Percentiles rank a stretch among this genome's conserved stretches.
Conservation (phyloP, 2,797 vertebrate species). For the Gambusia yucatana region DNA sequence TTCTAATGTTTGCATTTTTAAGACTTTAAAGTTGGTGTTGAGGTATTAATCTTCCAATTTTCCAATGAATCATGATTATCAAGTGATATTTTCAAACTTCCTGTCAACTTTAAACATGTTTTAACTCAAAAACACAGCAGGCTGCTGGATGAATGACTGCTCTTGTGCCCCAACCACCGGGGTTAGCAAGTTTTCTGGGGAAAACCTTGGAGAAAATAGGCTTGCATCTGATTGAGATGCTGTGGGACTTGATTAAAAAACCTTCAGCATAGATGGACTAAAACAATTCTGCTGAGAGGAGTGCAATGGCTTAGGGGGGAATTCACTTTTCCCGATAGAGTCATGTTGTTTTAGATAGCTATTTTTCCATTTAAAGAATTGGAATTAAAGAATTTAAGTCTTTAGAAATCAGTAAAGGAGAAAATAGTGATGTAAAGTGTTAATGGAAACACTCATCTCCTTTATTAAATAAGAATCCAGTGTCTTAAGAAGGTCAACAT, state of each 20-base stretch:
- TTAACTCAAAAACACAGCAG: no score
- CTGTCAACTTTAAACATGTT: no score
- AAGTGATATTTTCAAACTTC: no score
- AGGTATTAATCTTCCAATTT: no score
- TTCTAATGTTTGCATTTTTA: no score
- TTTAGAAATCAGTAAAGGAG: background rate
- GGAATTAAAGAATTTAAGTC: background rate
- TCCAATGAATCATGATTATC: no score
- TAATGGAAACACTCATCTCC: background rate
- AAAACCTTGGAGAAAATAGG: background rate
- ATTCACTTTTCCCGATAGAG: background rate
- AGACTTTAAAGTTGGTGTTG: no score
- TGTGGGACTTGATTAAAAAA: background rate
- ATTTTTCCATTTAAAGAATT: background rate
- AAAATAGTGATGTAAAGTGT: background rate
- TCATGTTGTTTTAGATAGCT: background rate
- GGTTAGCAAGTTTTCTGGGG: no score
- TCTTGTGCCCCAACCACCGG: no score
- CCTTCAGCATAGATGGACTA: background rate
- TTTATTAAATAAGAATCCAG: conserved; percentile 33
- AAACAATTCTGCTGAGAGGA: background rate
- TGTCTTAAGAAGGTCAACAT: conserved; percentile 26
- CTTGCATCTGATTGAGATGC: background rate
- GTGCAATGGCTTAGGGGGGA: background rate
- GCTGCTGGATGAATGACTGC: no score